Evolutionary conservation across 2,888 invertebrate species (phyloP).

Genomic region (Uloborus plumipes): DNA sequence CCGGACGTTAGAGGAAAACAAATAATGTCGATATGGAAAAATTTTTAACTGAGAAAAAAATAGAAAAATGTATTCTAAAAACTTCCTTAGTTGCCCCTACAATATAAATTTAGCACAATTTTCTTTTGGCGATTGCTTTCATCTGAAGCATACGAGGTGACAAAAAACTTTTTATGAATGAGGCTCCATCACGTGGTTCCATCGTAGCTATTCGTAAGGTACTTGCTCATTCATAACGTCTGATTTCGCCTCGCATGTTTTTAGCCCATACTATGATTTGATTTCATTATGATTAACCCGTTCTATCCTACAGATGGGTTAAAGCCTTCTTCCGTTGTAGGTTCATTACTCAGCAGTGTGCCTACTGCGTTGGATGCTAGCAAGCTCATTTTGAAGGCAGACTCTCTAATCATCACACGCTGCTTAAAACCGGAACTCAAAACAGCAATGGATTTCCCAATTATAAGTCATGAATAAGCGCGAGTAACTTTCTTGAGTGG

Average conservation of each 20-base stretch:
- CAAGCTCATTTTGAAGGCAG: slow-evolving; percentile 28
- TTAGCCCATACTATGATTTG: slow-evolving; percentile 11
- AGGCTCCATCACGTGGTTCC: not conserved
- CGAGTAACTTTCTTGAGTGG: no score
- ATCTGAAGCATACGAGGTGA: no score
- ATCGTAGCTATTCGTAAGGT: slow-evolving; percentile 6
- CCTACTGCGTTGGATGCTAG: slow-evolving; percentile 6
- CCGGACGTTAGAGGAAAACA: no score
- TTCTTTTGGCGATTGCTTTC: no score
- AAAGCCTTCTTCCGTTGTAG: slow-evolving; percentile 32
- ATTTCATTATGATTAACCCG: slow-evolving; percentile 7
- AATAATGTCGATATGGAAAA: no score
- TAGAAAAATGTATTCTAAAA: no score
- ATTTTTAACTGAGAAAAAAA: no score
- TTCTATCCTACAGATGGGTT: slow-evolving; percentile 14
- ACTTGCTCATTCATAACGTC: slow-evolving; percentile 7
- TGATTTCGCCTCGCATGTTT: not conserved
- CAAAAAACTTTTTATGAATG: not conserved
- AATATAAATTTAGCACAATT: no score
- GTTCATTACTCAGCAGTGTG: slow-evolving; percentile 51
- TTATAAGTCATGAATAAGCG: slow-evolving; percentile 19
- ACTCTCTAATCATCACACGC: slow-evolving; percentile 46
- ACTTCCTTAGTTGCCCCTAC: no score
- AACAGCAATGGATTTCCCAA: slow-evolving; percentile 40
- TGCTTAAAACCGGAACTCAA: slow-evolving; percentile 43